Conservation (phyloP, 2,113 vertebrate species). For the Macquaria ambigua region DNA sequence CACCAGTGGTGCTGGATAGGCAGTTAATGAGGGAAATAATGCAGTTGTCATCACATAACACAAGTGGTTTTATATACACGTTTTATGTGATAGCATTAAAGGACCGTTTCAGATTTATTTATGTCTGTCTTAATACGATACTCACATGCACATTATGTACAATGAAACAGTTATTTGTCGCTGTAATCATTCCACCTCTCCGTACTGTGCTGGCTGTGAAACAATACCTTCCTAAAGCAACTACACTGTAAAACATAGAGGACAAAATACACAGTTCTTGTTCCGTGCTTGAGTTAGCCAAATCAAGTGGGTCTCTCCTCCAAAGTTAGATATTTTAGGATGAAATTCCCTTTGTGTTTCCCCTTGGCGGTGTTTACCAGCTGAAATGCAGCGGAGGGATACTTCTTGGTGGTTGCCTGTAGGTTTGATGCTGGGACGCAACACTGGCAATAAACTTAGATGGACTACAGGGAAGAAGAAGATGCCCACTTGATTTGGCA, state of each 20-base stretch:
- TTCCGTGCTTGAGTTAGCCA: not conserved
- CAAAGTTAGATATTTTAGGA: not conserved
- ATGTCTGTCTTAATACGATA: not conserved
- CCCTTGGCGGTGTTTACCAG: not conserved
- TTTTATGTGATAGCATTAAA: not conserved
- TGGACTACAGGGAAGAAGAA: slow-evolving; percentile 2
- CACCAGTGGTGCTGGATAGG: not conserved
- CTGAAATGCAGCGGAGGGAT: not conserved
- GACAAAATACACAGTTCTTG: not conserved
- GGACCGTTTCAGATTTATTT: not conserved
- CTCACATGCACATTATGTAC: not conserved
- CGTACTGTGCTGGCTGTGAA: not conserved
- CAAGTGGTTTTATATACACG: not conserved
- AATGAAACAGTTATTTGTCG: not conserved
- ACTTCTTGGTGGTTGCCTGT: not conserved
- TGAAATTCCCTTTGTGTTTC: slow-evolving; percentile 15
- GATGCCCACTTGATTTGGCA: not conserved
- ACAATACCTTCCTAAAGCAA: not conserved
- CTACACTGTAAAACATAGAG: not conserved
- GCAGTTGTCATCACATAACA: not conserved
- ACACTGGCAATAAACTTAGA: not conserved
- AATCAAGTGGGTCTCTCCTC: not conserved
- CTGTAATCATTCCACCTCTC: not conserved
- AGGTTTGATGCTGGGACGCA: slow-evolving; percentile 11
- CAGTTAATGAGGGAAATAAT: not conserved